Evolutionary conservation across 2,888 invertebrate genomes (phyloP).

Genomic region (Brachypalpus laphriformis): DNA sequence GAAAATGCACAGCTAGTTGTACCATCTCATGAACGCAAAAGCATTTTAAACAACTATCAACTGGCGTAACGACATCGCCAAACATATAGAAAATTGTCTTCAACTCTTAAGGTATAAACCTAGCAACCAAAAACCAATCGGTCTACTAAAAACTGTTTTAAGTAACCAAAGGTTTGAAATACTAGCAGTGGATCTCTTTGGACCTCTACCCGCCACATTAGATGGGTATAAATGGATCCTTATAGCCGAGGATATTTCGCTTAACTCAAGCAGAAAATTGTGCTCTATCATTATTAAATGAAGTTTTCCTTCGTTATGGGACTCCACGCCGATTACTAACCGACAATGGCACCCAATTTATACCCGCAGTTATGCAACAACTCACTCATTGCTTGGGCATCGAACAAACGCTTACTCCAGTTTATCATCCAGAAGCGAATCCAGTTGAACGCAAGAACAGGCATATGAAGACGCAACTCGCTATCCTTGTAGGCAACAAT

Average conservation of each 20-base stretch:
- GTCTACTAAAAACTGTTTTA: too few relatives aligned
- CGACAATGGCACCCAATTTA: slow-evolving; percentile 67
- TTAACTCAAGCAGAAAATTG: too few relatives aligned
- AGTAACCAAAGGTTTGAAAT: too few relatives aligned
- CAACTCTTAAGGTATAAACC: slow-evolving; percentile 24
- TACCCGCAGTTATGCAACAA: too few relatives aligned
- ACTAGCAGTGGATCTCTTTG: slow-evolving; percentile 65
- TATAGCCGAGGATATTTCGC: too few relatives aligned
- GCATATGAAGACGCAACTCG: slow-evolving; percentile 29
- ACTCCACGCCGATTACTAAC: too few relatives aligned
- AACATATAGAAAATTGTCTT: slow-evolving; percentile 5
- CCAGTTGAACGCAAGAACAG: slow-evolving; percentile 61
- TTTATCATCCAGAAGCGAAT: slow-evolving; percentile 66
- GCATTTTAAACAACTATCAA: not conserved
- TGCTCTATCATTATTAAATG: too few relatives aligned
- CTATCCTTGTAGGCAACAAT: not conserved
- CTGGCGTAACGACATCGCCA: not conserved
- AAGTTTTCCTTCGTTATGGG: too few relatives aligned
- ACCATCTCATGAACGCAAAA: too few relatives aligned
- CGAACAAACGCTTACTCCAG: slow-evolving; percentile 60
- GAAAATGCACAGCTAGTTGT: not conserved
- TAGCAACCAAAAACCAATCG: slow-evolving; percentile 63
- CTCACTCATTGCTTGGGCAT: slow-evolving; percentile 37
- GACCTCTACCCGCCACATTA: slow-evolving; percentile 2
- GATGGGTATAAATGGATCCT: too few relatives aligned